phyloP scores from a whole-genome alignment of 1,140 invertebrate genomes.

The Drosophila tani region DNA sequence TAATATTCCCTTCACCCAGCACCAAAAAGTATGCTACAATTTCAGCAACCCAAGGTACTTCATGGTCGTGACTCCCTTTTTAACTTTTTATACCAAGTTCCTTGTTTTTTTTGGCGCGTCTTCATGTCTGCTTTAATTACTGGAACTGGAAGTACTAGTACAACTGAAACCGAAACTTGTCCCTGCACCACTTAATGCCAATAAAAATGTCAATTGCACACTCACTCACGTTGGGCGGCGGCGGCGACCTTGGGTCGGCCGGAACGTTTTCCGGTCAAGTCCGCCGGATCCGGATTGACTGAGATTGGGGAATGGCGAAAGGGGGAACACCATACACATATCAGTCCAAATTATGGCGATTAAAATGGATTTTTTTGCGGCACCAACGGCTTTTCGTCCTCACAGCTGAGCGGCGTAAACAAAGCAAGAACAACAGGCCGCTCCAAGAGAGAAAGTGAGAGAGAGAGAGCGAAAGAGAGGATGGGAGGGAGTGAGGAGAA shows the following conservation, averaged over 20 bases:
- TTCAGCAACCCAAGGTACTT: neutral
- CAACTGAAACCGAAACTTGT: slow-evolving; percentile 42
- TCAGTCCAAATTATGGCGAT: slow-evolving; percentile 51
- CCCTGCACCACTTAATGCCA: slow-evolving; percentile 73
- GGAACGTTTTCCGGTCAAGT: slow-evolving; percentile 36
- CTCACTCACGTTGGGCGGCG: slow-evolving; percentile 1
- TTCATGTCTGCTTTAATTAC: slow-evolving; percentile 76
- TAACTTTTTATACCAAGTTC: neutral
- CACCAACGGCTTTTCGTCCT: slow-evolving; percentile 24
- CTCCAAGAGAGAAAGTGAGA: slow-evolving; percentile 17
- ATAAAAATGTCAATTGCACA: slow-evolving; percentile 69
- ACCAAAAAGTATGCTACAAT: neutral
- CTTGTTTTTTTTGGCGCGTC: slow-evolving; percentile 54
- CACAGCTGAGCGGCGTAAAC: slow-evolving; percentile 78
- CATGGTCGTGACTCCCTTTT: neutral
- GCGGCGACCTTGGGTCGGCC: slow-evolving; percentile 55
- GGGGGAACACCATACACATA: slow-evolving; percentile 8
- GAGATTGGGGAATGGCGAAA: neutral
- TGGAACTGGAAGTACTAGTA: slow-evolving; percentile 37
- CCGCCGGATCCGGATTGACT: slow-evolving; percentile 8
- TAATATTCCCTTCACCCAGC: neutral
- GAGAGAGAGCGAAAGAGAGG: slow-evolving; percentile 11
- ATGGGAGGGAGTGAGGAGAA: neutral
- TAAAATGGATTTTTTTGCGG: slow-evolving; percentile 72
- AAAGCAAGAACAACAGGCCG: slow-evolving; percentile 67